These are phyloP conservation scores for Phymorhynchus buccinoides DNA, from an alignment of 1,140 invertebrate genomes.

Conservation along the genomic window DNA sequence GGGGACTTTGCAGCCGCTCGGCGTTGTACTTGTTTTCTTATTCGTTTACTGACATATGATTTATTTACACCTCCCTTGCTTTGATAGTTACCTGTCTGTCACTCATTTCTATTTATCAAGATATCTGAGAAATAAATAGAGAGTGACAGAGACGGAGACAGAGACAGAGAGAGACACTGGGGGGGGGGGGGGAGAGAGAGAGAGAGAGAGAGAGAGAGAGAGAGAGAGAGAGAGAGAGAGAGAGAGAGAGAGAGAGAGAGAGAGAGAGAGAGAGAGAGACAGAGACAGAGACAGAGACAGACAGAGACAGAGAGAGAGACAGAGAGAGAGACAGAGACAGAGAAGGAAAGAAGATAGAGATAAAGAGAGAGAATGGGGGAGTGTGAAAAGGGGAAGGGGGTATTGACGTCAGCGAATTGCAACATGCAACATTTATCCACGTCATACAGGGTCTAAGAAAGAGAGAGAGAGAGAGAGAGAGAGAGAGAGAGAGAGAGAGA, in stretches of 20 bases:
- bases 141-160: background rate
- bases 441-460: background rate
- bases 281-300: background rate
- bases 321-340: too few relatives aligned
- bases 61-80: slow-evolving; percentile 1
- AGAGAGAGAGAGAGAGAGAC: too few relatives aligned
- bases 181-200: background rate
- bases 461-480: too few relatives aligned
- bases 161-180: background rate
- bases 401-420: slow-evolving; percentile 1
- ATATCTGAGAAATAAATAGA: background rate
- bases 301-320: too few relatives aligned
- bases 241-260: background rate
- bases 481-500: background rate
- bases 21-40: background rate
- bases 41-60: background rate
- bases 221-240: too few relatives aligned
- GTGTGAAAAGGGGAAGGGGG: too few relatives aligned
- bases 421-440: background rate
- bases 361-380: background rate
- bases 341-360: background rate
- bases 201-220: too few relatives aligned
- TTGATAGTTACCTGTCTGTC: background rate
- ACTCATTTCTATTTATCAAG: background rate
- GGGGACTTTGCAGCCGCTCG: too few relatives aligned